phyloP scores from a whole-genome alignment of 2,113 vertebrate species.

The Trichechus manatus region DNA sequence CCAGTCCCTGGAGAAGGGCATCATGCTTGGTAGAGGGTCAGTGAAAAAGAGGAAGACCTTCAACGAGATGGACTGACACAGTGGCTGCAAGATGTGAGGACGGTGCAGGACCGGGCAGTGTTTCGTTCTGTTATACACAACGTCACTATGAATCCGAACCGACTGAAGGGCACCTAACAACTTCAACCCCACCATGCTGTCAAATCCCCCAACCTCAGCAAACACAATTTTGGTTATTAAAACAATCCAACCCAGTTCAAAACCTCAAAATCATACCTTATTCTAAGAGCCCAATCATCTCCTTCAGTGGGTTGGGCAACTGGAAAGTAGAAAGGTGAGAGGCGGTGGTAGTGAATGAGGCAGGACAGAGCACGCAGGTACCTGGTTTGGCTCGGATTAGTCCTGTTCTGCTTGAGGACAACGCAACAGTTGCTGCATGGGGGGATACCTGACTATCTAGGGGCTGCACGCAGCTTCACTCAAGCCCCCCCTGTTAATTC shows the following conservation, averaged over 20 bases:
- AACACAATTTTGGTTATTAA: neutral
- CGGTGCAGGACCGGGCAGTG: too few relatives aligned
- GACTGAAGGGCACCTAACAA: too few relatives aligned
- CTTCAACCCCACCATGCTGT: neutral
- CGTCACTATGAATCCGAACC: too few relatives aligned
- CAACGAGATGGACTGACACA: too few relatives aligned
- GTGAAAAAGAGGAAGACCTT: too few relatives aligned
- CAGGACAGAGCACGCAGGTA: neutral
- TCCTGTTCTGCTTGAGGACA: neutral
- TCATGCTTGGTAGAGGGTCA: too few relatives aligned
- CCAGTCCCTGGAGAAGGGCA: too few relatives aligned
- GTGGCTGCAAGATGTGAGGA: too few relatives aligned
- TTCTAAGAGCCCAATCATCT: neutral
- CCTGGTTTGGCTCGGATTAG: rapidly evolving
- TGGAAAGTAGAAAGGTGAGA: neutral
- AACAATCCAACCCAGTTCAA: neutral
- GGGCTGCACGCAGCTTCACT: neutral
- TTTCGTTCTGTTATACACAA: too few relatives aligned
- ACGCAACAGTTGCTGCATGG: neutral
- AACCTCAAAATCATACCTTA: neutral
- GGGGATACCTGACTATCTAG: too few relatives aligned
- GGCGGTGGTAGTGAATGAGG: too few relatives aligned
- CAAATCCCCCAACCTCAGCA: neutral
- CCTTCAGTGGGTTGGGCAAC: rapidly evolving
- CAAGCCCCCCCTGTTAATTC: neutral